Conservation (phyloP, 2,888 invertebrate species). For the Zaprionus bogoriensis region DNA sequence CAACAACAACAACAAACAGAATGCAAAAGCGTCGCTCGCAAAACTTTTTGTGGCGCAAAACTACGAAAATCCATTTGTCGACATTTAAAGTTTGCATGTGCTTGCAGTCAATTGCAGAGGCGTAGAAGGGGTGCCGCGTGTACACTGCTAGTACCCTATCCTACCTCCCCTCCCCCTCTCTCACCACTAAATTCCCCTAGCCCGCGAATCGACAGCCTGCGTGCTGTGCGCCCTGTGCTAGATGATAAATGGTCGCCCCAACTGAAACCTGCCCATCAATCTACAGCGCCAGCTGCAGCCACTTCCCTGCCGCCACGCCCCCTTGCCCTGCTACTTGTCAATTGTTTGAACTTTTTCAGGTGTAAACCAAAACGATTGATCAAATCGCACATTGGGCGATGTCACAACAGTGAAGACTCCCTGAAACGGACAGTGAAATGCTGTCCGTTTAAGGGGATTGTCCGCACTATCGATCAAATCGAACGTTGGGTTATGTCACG, state of each 20-base stretch:
- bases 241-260: conserved; percentile 62
- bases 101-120: conserved; percentile 56
- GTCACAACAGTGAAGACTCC: not conserved
- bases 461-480: too few species aligned
- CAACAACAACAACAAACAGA: conserved; percentile 10
- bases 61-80: conserved; percentile 74
- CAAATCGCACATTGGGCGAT: conserved; percentile 35
- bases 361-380: conserved; percentile 64
- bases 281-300: conserved; percentile 16
- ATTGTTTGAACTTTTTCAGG: conserved; percentile 54
- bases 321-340: conserved; percentile 35
- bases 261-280: conserved; percentile 57
- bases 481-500: too few species aligned
- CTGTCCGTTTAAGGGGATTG: too few species aligned
- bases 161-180: not conserved
- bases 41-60: conserved; percentile 50
- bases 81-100: conserved; percentile 70
- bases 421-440: not conserved
- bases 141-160: not conserved
- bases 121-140: not conserved
- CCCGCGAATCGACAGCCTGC: conserved; percentile 15
- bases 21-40: conserved; percentile 34
- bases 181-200: too few species aligned
- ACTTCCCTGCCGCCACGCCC: not conserved
- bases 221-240: not conserved